Percentiles rank a stretch among this genome's conserved stretches.
These are phyloP conservation scores for Nomada flava DNA, from an alignment of 2,888 invertebrate species.

Conservation along the genomic window DNA sequence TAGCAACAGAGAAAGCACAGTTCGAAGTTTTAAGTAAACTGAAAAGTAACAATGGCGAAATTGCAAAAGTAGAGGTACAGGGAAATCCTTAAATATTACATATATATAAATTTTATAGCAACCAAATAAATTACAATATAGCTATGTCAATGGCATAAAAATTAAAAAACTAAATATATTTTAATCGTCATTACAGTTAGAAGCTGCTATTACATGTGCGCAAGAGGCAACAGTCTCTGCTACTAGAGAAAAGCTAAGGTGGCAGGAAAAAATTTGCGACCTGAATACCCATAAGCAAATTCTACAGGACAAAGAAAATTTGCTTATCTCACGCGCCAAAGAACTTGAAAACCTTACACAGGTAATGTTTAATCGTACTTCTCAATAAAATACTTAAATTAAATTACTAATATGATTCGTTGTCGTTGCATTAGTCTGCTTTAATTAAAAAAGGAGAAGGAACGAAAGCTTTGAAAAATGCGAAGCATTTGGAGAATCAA, in stretches of 20 bases:
- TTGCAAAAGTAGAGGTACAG: conserved; percentile 77
- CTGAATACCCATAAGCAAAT: conserved; percentile 71
- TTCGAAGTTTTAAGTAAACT: conserved; percentile 76
- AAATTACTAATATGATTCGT: neutral
- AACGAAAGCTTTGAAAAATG: conserved; percentile 76
- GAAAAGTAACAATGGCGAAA: conserved; percentile 73
- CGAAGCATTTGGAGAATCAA: conserved; percentile 76
- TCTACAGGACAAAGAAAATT: conserved; percentile 76
- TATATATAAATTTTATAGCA: conserved; percentile 1
- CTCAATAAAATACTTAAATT: conserved; percentile 9
- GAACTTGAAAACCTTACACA: conserved; percentile 80
- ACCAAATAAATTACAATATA: neutral
- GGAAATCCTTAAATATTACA: neutral
- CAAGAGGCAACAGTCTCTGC: conserved; percentile 75
- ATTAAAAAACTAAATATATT: conserved; percentile 9
- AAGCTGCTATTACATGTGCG: conserved; percentile 78
- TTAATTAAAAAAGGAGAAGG: conserved; percentile 80
- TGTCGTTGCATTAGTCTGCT: conserved; percentile 70
- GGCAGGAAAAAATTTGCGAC: conserved; percentile 77
- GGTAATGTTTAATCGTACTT: conserved; percentile 58
- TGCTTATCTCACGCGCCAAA: conserved; percentile 76
- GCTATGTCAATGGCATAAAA: neutral
- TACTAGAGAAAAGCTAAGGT: conserved; percentile 75
- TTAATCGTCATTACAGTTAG: conserved; percentile 68
- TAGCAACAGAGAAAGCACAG: conserved; percentile 77